phyloP scores from a whole-genome alignment of 2,797 vertebrate genomes.

The Sternotherus odoratus region DNA sequence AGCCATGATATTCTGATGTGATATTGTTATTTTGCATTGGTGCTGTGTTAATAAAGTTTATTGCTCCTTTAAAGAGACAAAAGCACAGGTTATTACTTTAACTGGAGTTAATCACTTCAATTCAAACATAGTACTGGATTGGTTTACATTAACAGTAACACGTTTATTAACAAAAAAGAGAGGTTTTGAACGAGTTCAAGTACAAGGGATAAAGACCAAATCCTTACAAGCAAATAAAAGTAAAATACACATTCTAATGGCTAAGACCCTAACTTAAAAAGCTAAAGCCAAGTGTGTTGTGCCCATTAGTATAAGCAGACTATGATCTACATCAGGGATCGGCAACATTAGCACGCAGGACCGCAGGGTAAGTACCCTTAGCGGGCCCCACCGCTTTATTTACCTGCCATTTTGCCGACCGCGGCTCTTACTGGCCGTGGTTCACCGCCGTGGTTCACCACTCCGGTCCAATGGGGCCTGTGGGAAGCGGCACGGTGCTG shows the following conservation, averaged over 20 bases:
- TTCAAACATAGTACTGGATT: background rate
- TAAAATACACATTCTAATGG: background rate
- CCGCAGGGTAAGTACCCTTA: no score
- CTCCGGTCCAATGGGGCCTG: no score
- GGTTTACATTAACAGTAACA: background rate
- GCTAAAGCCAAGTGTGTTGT: background rate
- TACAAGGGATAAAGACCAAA: background rate
- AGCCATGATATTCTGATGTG: background rate
- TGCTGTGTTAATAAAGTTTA: background rate
- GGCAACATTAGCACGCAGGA: no score
- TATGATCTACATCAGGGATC: no score
- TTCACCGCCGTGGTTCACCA: no score
- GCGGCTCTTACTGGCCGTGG: no score
- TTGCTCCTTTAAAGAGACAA: background rate
- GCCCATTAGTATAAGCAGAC: background rate
- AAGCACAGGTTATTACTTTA: background rate
- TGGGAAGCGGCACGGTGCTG: no score
- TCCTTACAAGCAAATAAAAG: background rate
- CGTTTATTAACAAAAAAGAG: background rate
- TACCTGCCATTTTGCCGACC: no score
- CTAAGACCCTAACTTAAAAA: background rate
- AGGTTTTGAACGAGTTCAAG: background rate
- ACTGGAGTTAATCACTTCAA: background rate
- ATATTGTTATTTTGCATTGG: constrained; percentile 14
- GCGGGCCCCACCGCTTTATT: no score